Base-by-base conservation (phyloP, 2,113 vertebrate genomes). In the Arizona elegans region DNA sequence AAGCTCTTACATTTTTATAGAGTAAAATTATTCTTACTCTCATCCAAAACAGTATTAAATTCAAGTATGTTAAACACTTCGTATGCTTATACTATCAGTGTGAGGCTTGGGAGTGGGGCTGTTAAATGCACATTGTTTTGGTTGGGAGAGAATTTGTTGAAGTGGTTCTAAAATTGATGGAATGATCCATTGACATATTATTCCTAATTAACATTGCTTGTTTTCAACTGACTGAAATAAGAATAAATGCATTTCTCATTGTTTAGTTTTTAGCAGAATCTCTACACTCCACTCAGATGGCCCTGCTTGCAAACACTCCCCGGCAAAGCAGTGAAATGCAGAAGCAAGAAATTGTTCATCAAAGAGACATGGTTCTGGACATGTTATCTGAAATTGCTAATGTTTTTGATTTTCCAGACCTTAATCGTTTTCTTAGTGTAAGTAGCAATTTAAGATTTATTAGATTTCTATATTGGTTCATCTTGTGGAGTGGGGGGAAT, bases 321-420 rank as follows among this genome's bases (percentile, higher is more conserved):
- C 98, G 97, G 96, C 98, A 98, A 91, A 98, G 97, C 97, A 97
- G 96, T 19, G 98, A 99, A 93, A 94, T 97, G 9, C 97, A 97
- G 88, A 98, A 98, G 87, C 98, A 98, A 95, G 98, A 98, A 89
- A 98, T 98, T n/a, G 98, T 97, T 96, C 98, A 98, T 96, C 99
- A 99, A 95, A 98, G 98, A 93, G 99, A 99, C 94, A 97, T 99
- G 95, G 98, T 99, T 50, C 95, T 99, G 92, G 99, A 99, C 95
- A 98, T 98, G 86, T 97, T 99, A 86, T 99, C 99, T 93, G 99
- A 99, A 97, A 98, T 99, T 1, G 99, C 99, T 21, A 99, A 98
- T n/a, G 99, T 99, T 24, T 99, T 99, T 96, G 99, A 99, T 97
- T 99, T 99, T 95, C 98, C 99, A 56, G 99, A 99, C 94, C 98